phyloP scores from a whole-genome alignment of 2,113 vertebrate genomes.

The Jaculus jaculus region DNA sequence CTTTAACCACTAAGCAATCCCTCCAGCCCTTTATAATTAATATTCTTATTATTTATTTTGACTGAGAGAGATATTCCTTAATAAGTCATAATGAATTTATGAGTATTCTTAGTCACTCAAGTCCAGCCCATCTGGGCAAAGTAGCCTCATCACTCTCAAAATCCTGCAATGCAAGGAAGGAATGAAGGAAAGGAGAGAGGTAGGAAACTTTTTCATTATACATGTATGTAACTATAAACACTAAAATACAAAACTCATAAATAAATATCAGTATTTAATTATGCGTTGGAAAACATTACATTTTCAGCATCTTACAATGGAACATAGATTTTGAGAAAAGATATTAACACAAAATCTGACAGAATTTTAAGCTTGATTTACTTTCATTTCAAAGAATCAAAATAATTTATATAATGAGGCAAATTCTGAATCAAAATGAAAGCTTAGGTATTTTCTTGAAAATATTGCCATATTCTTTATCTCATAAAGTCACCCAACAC shows the following conservation, averaged over 20 bases:
- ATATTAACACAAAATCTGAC: slow-evolving; percentile 31
- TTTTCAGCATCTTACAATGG: neutral
- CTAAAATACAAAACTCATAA: neutral
- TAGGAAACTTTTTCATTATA: neutral
- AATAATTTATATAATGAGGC: slow-evolving; percentile 17
- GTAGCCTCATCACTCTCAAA: no score
- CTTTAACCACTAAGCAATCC: no score
- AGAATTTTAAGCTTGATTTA: slow-evolving; percentile 30
- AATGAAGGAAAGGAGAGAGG: no score
- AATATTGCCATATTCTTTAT: neutral
- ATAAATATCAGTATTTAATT: slow-evolving; percentile 9
- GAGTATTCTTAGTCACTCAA: no score
- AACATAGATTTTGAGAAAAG: neutral
- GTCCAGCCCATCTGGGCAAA: no score
- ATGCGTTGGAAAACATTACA: neutral
- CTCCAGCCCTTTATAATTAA: no score
- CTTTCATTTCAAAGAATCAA: slow-evolving; percentile 7
- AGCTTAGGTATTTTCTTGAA: slow-evolving; percentile 40
- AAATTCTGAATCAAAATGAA: slow-evolving; percentile 44
- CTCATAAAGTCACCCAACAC: neutral
- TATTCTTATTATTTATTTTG: no score
- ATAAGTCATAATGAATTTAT: no score
- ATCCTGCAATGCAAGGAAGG: no score
- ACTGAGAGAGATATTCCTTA: no score
- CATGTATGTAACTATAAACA: slow-evolving; percentile 22